These are phyloP conservation scores for Drosophila nebulosa DNA, from an alignment of 1,140 invertebrate species.

Conservation along the genomic window DNA sequence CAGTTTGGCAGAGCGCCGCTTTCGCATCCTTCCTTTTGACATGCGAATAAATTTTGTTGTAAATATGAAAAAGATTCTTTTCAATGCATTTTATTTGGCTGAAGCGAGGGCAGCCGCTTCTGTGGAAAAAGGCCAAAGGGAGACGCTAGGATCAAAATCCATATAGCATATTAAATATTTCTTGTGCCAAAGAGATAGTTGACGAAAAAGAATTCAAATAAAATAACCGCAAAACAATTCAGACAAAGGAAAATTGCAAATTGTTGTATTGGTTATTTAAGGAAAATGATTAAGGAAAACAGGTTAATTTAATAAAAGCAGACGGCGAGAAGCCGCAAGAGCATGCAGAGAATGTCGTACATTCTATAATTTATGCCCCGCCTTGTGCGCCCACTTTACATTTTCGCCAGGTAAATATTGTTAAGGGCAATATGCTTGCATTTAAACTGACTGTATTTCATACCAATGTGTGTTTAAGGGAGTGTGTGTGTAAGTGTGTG, in stretches of 20 bases:
- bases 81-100: neutral
- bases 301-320: neutral
- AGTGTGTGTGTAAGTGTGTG: neutral
- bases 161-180: constrained; percentile 49
- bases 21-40: constrained; percentile 23
- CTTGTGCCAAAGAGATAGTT: neutral
- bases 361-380: neutral
- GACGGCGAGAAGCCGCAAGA: neutral
- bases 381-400: neutral
- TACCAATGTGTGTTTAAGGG: too few relatives aligned
- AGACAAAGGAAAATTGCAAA: too few relatives aligned
- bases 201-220: neutral
- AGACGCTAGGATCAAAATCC: constrained; percentile 5
- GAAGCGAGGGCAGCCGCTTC: too few relatives aligned
- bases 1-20: constrained; percentile 32
- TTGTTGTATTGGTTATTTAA: too few relatives aligned
- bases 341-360: neutral
- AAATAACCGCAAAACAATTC: neutral
- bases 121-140: neutral
- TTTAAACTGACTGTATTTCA: neutral
- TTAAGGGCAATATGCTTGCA: neutral
- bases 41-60: constrained; percentile 37
- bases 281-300: neutral
- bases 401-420: neutral
- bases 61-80: constrained; percentile 18